A percentile compares a stretch with the other conserved stretches of the same genome.
Conservation (phyloP, 2,113 vertebrate genomes). For the Hippopotamus amphibius region DNA sequence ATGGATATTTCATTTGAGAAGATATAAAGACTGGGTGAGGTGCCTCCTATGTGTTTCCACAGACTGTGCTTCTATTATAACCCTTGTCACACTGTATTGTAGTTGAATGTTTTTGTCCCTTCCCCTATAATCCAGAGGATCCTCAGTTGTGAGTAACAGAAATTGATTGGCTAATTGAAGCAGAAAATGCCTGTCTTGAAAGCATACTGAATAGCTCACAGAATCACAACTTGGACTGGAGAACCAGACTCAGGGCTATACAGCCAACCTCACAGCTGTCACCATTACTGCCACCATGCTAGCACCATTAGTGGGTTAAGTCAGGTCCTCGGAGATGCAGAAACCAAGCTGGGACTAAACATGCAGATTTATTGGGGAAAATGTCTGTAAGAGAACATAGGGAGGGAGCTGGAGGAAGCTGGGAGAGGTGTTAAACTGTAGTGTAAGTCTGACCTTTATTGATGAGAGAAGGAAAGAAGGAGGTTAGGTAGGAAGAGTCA, state of each 20-base stretch:
- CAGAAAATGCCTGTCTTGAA: constrained; percentile 23
- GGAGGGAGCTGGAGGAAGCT: neutral
- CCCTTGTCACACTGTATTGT: neutral
- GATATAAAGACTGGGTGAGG: neutral
- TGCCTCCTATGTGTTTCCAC: neutral
- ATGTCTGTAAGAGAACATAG: neutral
- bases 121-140: constrained; percentile 6
- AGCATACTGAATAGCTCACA: neutral
- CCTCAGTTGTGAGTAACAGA: constrained; percentile 7
- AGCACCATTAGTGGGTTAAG: neutral
- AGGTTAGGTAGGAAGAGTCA: neutral
- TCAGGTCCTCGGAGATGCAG: neutral
- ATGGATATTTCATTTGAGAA: constrained; percentile 16
- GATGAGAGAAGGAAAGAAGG: neutral
- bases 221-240: neutral
- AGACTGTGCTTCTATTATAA: neutral
- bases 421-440: neutral
- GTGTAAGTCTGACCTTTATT: neutral
- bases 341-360: neutral
- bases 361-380: neutral
- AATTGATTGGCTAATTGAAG: neutral
- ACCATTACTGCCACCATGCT: neutral
- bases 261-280: neutral
- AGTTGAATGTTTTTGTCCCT: neutral
- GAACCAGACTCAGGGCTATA: neutral